phyloP scores from a whole-genome alignment of 2,113 vertebrate species.

The Lasiurus cinereus region DNA sequence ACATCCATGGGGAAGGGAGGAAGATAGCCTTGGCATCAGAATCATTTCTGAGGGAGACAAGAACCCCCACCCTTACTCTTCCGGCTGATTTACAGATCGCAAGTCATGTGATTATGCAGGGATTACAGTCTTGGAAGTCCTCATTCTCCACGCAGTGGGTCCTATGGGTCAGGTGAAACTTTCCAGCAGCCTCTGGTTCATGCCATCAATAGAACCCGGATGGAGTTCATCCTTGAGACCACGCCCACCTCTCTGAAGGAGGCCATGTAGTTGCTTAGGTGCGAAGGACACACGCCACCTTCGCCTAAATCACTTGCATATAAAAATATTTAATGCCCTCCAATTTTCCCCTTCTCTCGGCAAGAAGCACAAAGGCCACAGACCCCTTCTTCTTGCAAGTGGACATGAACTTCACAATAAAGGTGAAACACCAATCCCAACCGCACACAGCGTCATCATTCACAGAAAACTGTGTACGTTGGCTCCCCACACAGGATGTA shows the following conservation, averaged over 20 bases:
- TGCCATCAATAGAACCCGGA: neutral
- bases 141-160: neutral
- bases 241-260: neutral
- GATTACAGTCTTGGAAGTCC: neutral
- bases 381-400: slow-evolving; percentile 81
- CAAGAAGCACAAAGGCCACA: slow-evolving; percentile 75
- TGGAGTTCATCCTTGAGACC: neutral
- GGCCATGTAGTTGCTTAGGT: neutral
- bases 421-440: slow-evolving; percentile 84
- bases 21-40: neutral
- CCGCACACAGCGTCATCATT: slow-evolving; percentile 85
- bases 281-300: slow-evolving; percentile 33
- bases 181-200: neutral
- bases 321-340: slow-evolving; percentile 87
- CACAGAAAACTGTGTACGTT: slow-evolving; percentile 91
- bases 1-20: neutral
- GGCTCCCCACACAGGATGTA: slow-evolving; percentile 88
- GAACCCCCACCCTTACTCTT: slow-evolving; percentile 13
- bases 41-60: slow-evolving; percentile 29
- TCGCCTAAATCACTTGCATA: slow-evolving; percentile 66
- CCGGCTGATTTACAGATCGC: neutral
- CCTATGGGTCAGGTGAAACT: neutral
- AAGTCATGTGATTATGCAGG: neutral
- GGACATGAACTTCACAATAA: slow-evolving; percentile 84
- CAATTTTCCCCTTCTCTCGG: slow-evolving; percentile 80